These are phyloP conservation scores for Aphidius gifuensis DNA, from an alignment of 1,140 invertebrate genomes.

Conservation along the genomic window DNA sequence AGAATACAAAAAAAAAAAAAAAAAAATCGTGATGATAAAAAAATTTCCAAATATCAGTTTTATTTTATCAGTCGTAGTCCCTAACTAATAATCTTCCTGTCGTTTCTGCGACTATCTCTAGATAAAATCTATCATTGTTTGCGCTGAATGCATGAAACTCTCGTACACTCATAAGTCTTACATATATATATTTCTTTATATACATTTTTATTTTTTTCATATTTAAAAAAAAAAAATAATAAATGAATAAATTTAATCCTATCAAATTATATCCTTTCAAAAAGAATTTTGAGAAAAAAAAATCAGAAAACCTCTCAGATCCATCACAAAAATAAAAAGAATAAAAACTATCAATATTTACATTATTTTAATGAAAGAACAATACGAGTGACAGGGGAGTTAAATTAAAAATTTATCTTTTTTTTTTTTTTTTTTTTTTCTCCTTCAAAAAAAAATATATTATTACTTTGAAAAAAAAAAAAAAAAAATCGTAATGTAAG, in stretches of 20 bases:
- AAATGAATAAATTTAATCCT: slow-evolving; percentile 17
- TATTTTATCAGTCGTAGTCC: slow-evolving; percentile 46
- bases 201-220: not conserved
- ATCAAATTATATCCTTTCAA: not conserved
- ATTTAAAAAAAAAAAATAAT: slow-evolving; percentile 2
- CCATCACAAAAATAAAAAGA: no score
- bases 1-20: slow-evolving; percentile 12
- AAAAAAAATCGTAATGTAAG: not conserved
- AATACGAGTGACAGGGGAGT: no score
- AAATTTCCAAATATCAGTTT: slow-evolving; percentile 26
- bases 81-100: slow-evolving; percentile 51
- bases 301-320: not conserved
- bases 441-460: no score
- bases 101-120: slow-evolving; percentile 45
- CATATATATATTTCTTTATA: not conserved
- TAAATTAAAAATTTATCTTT: no score
- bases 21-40: not conserved
- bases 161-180: slow-evolving; percentile 51
- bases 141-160: slow-evolving; percentile 57
- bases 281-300: not conserved
- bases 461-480: not conserved
- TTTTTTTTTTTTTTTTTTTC: no score
- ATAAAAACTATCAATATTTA: no score
- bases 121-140: slow-evolving; percentile 50
- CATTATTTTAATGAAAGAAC: no score